Base-by-base conservation (phyloP, 92 coral and sea anemone species). In the Porites lobata region DNA sequence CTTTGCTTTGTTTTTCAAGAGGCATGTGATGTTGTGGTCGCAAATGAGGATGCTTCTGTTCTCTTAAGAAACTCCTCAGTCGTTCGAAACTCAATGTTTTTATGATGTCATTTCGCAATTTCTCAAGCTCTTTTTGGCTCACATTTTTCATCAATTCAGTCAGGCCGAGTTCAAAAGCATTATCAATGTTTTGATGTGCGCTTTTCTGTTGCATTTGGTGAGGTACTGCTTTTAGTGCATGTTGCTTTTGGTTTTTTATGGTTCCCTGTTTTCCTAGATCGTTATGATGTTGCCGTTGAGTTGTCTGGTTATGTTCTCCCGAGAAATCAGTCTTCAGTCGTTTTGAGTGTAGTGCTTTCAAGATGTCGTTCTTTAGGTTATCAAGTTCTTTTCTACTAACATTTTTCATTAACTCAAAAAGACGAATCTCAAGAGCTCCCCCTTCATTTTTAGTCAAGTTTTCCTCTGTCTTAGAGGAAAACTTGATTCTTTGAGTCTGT, bases 341-440 rank as follows among this genome's bases (percentile, higher is more conserved):
- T 6, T 18, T 38, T 9, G 56, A 61, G 9, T 32, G 18, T 53
- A 62, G 32, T 29, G 65, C 82, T 61, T 62, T 78, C 9, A 78
- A 15, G 69, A 78, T 78, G 32, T 61, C 66, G 18, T 17, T n/a
- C 69, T 61, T 12, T 56, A 78, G n/a, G 22, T 32, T 15, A 22
- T 61, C 54, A 17, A 78, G 82, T 32, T 78, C 69, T 61, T 17
- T 32, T 14, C 69, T 21, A 64, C 70, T 78, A 18, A 58, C 69
- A 29, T 62, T 78, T 61, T 32, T 47, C 82, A 78, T 78, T 3
- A 62, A 9, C 22, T 78, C 22, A 17, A 82, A 69, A 8, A 71
- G 52, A 13, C 10, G 64, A 10, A 18, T 8, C 11, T 82, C 86
- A 70, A 38, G 70, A 15, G 52, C 32, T 26, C 43, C 22, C n/a